These are phyloP conservation scores for Allolobophora icterica DNA, from an alignment of 2,888 invertebrate species.

Conservation along the genomic window DNA sequence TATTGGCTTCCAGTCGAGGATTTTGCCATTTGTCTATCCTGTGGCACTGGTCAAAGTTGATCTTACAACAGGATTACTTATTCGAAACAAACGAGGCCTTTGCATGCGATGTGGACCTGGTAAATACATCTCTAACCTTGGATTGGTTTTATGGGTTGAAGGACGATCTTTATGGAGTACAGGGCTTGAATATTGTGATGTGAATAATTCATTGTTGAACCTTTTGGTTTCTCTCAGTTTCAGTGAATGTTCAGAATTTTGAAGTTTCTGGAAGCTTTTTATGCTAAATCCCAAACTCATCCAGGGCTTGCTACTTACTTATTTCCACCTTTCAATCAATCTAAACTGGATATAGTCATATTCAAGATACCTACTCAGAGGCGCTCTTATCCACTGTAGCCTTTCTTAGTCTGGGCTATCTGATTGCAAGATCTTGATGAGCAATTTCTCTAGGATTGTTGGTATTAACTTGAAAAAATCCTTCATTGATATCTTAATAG, in stretches of 20 bases:
- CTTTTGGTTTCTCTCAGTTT: too few relatives aligned
- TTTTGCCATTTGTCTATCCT: slow-evolving; percentile 87
- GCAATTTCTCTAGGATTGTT: neutral
- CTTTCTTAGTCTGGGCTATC: too few relatives aligned
- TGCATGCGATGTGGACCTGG: slow-evolving; percentile 82
- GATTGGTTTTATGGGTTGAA: neutral
- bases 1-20: slow-evolving; percentile 86
- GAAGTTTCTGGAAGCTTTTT: neutral
- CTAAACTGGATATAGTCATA: too few relatives aligned
- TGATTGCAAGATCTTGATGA: neutral
- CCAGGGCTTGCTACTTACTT: too few relatives aligned
- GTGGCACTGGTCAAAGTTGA: slow-evolving; percentile 91
- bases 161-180: too few relatives aligned
- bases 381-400: too few relatives aligned
- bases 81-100: slow-evolving; percentile 81
- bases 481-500: too few relatives aligned
- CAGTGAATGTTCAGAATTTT: neutral
- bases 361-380: too few relatives aligned
- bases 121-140: slow-evolving; percentile 54
- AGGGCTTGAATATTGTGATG: too few relatives aligned
- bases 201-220: too few relatives aligned
- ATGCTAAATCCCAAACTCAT: too few relatives aligned
- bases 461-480: neutral
- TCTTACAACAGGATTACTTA: slow-evolving; percentile 84
- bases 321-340: too few relatives aligned